Conservation (phyloP, 2,113 vertebrate genomes). For the Gracilinanus agilis region DNA sequence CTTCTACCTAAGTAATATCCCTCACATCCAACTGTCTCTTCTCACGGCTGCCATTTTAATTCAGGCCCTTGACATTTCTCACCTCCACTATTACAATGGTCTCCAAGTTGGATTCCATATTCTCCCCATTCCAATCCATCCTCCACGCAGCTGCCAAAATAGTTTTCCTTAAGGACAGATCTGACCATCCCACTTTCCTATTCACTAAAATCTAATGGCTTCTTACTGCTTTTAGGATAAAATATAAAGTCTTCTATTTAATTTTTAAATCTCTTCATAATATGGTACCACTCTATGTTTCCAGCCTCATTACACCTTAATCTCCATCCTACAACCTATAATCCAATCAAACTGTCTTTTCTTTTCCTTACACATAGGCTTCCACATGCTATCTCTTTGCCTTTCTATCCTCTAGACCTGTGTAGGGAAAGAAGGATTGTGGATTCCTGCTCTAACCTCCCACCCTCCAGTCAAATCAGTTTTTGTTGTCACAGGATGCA, state of each 20-base stretch:
- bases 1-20: neutral
- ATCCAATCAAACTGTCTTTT: neutral
- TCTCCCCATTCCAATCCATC: neutral
- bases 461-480: neutral
- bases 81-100: neutral
- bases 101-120: neutral
- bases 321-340: neutral
- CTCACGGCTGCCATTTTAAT: neutral
- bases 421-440: neutral
- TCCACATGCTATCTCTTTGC: neutral
- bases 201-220: neutral
- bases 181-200: neutral
- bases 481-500: neutral
- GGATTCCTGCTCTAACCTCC: neutral
- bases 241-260: neutral
- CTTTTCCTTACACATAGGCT: neutral
- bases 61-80: neutral
- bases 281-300: neutral
- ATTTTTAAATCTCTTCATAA: neutral
- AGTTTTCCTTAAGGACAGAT: neutral
- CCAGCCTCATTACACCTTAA: neutral
- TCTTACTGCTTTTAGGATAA: neutral
- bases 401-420: neutral
- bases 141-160: neutral
- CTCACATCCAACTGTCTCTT: neutral